Percentiles rank a stretch among this genome's conserved stretches.
Evolutionary conservation across 2,113 vertebrate species (phyloP).

Genomic region (Phalacrocorax pelagicus): DNA sequence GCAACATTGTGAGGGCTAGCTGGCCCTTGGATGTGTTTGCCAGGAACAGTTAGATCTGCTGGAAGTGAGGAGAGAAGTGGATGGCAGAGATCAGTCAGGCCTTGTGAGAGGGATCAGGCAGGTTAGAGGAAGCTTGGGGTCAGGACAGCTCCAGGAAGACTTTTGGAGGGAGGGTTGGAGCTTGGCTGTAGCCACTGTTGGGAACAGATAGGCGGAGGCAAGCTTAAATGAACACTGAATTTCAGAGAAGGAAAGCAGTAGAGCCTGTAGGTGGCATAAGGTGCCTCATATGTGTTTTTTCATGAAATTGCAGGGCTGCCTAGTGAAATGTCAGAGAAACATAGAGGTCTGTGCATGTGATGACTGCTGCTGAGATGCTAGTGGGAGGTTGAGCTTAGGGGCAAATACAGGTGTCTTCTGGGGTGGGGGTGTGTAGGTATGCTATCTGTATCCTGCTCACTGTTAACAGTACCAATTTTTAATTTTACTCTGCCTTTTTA

Average conservation of each 20-base stretch:
- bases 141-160: background rate
- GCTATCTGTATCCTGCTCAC: background rate
- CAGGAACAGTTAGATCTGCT: background rate
- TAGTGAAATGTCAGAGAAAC: background rate
- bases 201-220: background rate
- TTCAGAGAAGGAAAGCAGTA: background rate
- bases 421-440: background rate
- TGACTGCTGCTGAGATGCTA: background rate
- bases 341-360: background rate
- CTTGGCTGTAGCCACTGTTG: background rate
- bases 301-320: background rate
- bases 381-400: background rate
- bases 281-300: background rate
- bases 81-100: background rate
- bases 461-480: background rate
- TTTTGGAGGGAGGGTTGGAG: background rate
- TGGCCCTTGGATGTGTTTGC: background rate
- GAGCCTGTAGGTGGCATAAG: conserved; percentile 39
- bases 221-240: background rate
- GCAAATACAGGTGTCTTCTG: background rate
- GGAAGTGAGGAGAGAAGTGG: background rate
- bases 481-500: background rate
- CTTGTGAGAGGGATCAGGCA: background rate
- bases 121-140: background rate
- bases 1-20: background rate